A percentile compares a stretch with the other conserved stretches of the same genome.
Evolutionary conservation across 2,888 invertebrate species (phyloP).

Genomic region (Salticus scenicus): DNA sequence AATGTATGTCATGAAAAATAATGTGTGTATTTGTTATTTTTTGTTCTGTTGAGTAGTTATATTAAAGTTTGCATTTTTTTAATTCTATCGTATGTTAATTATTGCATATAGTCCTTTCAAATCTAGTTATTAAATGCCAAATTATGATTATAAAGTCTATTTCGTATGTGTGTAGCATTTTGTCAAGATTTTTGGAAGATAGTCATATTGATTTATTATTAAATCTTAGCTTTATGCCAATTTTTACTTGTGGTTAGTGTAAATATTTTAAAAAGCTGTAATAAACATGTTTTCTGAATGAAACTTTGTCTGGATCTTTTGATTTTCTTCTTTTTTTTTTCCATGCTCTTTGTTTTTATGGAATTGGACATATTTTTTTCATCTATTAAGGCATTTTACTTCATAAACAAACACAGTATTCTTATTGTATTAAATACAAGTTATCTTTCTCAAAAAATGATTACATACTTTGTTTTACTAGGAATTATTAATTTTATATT

Average conservation of each 20-base stretch:
- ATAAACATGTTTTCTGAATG: constrained; percentile 65
- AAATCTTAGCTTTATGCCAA: constrained; percentile 34
- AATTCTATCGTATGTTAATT: not conserved
- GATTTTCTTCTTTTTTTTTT: not conserved
- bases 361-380: no score
- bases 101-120: not conserved
- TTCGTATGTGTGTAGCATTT: constrained; percentile 21
- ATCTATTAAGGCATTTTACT: no score
- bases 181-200: constrained; percentile 44
- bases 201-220: constrained; percentile 33
- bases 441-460: no score
- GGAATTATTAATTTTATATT: no score
- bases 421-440: no score
- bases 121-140: constrained; percentile 3
- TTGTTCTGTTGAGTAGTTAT: not conserved
- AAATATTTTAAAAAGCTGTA: constrained; percentile 59
- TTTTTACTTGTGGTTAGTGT: constrained; percentile 48
- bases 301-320: constrained; percentile 45
- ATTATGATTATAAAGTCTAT: not conserved
- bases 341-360: no score
- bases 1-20: no score
- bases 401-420: no score
- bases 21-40: no score
- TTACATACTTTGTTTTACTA: no score
- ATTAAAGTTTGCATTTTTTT: not conserved